A percentile compares a stretch with the other conserved stretches of the same genome.
phyloP scores from a whole-genome alignment of 2,797 vertebrate species.

The Phylloscopus collybita region DNA sequence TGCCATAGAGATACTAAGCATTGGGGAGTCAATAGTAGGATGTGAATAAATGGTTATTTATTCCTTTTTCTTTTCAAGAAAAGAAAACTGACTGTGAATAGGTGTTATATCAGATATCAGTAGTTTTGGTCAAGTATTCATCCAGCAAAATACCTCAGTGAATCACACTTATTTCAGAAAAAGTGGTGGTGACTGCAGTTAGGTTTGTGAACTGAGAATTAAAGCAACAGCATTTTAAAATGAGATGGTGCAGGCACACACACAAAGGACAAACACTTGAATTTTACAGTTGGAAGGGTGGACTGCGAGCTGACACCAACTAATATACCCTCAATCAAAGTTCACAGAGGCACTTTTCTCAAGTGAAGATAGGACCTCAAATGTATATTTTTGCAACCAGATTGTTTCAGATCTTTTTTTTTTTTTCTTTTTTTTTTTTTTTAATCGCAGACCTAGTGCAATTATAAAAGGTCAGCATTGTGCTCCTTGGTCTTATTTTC shows the following conservation, averaged over 20 bases:
- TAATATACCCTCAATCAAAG: not conserved
- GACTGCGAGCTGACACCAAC: not conserved
- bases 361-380: not conserved
- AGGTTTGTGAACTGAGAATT: not conserved
- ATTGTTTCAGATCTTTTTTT: not conserved
- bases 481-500: not conserved
- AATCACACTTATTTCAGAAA: not conserved
- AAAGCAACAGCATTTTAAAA: not conserved
- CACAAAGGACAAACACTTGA: not conserved
- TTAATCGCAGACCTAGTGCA: not conserved
- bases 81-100: not conserved
- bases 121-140: not conserved
- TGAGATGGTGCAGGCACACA: not conserved
- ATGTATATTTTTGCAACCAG: not conserved
- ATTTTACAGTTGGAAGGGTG: not conserved
- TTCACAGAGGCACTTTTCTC: not conserved
- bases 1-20: not conserved
- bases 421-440: not conserved
- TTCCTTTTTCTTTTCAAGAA: not conserved
- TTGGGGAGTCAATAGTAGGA: not conserved
- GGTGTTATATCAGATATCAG: not conserved
- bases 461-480: slow-evolving; percentile 3
- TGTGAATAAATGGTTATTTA: not conserved
- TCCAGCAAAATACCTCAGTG: not conserved
- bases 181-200: not conserved